Base-by-base conservation (phyloP, 2,113 vertebrate genomes). In the Gobiocypris rarus region DNA sequence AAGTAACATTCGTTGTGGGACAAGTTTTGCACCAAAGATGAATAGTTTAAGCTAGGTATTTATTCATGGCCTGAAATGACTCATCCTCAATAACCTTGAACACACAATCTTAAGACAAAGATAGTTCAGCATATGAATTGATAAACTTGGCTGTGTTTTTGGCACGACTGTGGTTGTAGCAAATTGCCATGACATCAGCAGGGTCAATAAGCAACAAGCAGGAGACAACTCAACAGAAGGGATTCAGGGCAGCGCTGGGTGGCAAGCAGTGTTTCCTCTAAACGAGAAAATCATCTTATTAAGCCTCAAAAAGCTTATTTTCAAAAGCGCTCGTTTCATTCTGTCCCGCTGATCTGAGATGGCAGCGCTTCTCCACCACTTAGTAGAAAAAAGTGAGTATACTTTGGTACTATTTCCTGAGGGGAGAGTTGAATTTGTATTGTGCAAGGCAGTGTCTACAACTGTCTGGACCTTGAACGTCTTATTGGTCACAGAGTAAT, bases 131-230 rank as follows among this genome's bases (percentile, higher is more conserved):
- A 0, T n/a, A 28, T 74, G 24, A 28, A 74, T 28, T 74, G n/a
- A 75, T 52, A 31, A 31, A 52, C 73, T 52, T 11, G 22, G 38
- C 13, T 48, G 69, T 43, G 41, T 45, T 73, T 73, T 45, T 26
- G 69, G 41, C 69, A 73, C 6, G 45, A 1, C 5, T 14, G 11
- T 26, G 10, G n/a, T 73, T 26, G 13, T 26, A 73, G 13, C 22
- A 73, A 41, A 73, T 73, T 73, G 69, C 11, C 11, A 73, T 73
- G 17, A 75, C 74, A 76, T 76, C 50, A 56, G 38, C 28, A 76
- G 9, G 74, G 74, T 19, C 50, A 56, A 9, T 73, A 11, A 45
- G 41, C 69, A 71, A 71, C 41, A 24, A 24, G 38, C 41, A 71
- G 22, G 38, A 45, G n/a, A 48, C 22, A 73, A 24, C 69, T 73